Evolutionary conservation across 1,140 invertebrate genomes (phyloP).

Genomic region (Bradysia coprophila): DNA sequence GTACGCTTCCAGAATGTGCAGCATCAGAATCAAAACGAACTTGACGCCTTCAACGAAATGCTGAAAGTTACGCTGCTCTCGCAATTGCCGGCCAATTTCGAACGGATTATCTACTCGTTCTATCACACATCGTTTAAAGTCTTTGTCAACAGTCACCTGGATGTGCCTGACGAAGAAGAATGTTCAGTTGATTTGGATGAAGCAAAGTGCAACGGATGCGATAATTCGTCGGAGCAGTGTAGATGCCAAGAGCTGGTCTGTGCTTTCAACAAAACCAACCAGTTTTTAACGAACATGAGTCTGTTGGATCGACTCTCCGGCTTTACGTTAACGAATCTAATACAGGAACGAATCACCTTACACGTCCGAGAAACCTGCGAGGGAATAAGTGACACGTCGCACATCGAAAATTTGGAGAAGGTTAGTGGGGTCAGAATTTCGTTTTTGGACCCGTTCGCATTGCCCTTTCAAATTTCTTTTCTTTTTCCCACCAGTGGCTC

Average conservation of each 20-base stretch:
- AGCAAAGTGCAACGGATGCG: slow-evolving; percentile 47
- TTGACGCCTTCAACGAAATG: slow-evolving; percentile 19
- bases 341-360: slow-evolving; percentile 59
- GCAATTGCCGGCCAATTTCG: slow-evolving; percentile 47
- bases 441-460: slow-evolving; percentile 6
- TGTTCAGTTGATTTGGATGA: slow-evolving; percentile 25
- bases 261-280: slow-evolving; percentile 62
- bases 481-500: slow-evolving; percentile 43
- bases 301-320: slow-evolving; percentile 62
- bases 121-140: slow-evolving; percentile 59
- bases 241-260: slow-evolving; percentile 52
- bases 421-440: slow-evolving; percentile 23
- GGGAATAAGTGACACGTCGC: slow-evolving; percentile 65
- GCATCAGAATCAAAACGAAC: background rate
- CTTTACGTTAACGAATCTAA: slow-evolving; percentile 60
- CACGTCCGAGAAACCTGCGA: slow-evolving; percentile 64
- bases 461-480: slow-evolving; percentile 4
- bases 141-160: slow-evolving; percentile 33
- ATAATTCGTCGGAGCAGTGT: slow-evolving; percentile 46
- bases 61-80: slow-evolving; percentile 45
- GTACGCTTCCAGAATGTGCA: background rate
- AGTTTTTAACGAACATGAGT: slow-evolving; percentile 50
- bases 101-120: slow-evolving; percentile 49
- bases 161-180: slow-evolving; percentile 16
- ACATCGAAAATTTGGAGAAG: slow-evolving; percentile 48